Evolutionary conservation across 1,140 invertebrate species (phyloP).

Genomic region (Contarinia nasturtii): DNA sequence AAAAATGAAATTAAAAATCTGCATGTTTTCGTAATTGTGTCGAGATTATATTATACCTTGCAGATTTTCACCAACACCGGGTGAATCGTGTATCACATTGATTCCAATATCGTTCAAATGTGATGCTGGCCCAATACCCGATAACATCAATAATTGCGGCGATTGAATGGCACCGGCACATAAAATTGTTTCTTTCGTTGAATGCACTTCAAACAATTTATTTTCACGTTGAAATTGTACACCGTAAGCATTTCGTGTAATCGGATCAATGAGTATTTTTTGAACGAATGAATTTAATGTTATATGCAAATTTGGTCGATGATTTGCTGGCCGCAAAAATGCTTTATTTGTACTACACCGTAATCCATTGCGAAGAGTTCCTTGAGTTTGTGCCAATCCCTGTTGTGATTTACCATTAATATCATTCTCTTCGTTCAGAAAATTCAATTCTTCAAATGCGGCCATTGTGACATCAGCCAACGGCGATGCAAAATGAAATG

Average conservation of each 20-base stretch:
- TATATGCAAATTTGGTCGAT: conserved; percentile 54
- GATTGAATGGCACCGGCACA: conserved; percentile 49
- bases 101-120: conserved; percentile 33
- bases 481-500: conserved; percentile 37
- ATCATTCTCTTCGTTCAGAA: conserved; percentile 39
- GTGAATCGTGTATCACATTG: conserved; percentile 26
- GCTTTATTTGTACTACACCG: conserved; percentile 67
- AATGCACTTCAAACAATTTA: conserved; percentile 25
- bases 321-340: conserved; percentile 47
- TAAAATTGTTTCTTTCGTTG: conserved; percentile 47
- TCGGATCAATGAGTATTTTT: conserved; percentile 37
- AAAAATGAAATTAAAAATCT: conserved; percentile 26
- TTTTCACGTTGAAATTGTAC: conserved; percentile 37
- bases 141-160: conserved; percentile 66
- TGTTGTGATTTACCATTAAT: conserved; percentile 55
- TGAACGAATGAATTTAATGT: conserved; percentile 41
- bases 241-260: conserved; percentile 33
- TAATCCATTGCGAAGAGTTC: conserved; percentile 59
- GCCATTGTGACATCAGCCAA: conserved; percentile 42
- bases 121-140: conserved; percentile 45
- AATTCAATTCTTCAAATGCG: conserved; percentile 44
- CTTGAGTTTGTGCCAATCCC: conserved; percentile 52
- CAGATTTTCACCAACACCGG: conserved; percentile 63
- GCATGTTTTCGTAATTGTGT: conserved; percentile 7
- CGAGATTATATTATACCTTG: conserved; percentile 54